Percentiles rank a stretch among this genome's conserved stretches.
Evolutionary conservation across 2,113 vertebrate genomes (phyloP).

Genomic region (Sapayoa aenigma): DNA sequence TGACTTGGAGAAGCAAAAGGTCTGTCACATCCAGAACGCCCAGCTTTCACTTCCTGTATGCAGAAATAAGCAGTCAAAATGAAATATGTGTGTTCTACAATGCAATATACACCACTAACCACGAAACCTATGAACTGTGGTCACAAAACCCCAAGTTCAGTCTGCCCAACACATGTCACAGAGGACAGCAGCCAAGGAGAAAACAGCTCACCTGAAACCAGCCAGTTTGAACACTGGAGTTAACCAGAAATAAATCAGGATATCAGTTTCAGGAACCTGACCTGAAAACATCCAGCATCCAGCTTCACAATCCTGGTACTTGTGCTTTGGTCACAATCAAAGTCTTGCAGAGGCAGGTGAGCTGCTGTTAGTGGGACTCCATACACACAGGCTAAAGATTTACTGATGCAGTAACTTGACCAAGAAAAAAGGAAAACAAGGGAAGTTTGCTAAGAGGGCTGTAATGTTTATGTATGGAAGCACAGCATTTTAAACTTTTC

Average conservation of each 20-base stretch:
- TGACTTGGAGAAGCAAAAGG: neutral
- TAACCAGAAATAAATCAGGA: neutral
- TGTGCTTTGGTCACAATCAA: neutral
- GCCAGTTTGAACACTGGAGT: neutral
- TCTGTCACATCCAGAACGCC: neutral
- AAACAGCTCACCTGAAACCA: neutral
- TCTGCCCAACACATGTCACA: neutral
- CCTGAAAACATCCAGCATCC: constrained; percentile 69
- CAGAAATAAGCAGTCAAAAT: neutral
- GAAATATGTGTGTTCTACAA: neutral
- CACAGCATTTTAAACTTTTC: neutral
- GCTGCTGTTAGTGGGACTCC: constrained; percentile 72
- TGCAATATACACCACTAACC: neutral
- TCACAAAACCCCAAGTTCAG: neutral
- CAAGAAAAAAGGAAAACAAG: neutral
- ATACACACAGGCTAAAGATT: constrained; percentile 68
- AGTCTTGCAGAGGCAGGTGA: constrained; percentile 72
- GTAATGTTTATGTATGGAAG: neutral
- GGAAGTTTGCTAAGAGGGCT: neutral
- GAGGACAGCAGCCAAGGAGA: neutral
- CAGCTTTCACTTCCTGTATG: constrained; percentile 46
- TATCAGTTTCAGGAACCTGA: constrained; percentile 6
- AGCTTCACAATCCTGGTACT: constrained; percentile 61
- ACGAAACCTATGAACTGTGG: neutral
- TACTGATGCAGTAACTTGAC: constrained; percentile 79